These are phyloP conservation scores for Napeogenes inachia DNA, from an alignment of 2,888 invertebrate species.

Conservation along the genomic window DNA sequence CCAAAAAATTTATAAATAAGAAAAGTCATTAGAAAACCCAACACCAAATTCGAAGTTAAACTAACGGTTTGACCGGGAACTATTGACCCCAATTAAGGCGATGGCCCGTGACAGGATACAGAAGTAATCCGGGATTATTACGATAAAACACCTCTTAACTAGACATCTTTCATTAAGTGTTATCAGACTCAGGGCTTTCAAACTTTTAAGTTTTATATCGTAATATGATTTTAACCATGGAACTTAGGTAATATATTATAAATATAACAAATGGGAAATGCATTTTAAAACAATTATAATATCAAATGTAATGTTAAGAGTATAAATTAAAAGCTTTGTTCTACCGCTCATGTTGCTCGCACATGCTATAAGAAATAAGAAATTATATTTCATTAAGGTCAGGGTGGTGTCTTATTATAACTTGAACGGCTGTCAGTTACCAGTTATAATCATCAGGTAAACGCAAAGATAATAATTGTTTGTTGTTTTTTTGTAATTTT, in stretches of 20 bases:
- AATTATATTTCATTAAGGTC: too few species aligned
- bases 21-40: conserved; percentile 15
- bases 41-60: conserved; percentile 38
- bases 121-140: conserved; percentile 71
- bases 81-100: conserved; percentile 71
- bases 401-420: too few species aligned
- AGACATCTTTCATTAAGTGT: conserved; percentile 29
- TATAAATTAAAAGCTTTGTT: too few species aligned
- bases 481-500: too few species aligned
- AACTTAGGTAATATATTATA: too few species aligned
- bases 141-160: conserved; percentile 71
- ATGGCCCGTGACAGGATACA: conserved; percentile 63
- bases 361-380: too few species aligned
- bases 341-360: too few species aligned
- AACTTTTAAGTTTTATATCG: too few species aligned
- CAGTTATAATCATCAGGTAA: too few species aligned
- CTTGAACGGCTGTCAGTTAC: too few species aligned
- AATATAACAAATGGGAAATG: background rate
- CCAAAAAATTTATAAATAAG: background rate
- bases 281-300: background rate
- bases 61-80: conserved; percentile 45
- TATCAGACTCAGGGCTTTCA: conserved; percentile 7
- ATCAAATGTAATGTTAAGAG: background rate
- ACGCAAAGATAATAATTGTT: too few species aligned
- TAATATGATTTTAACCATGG: too few species aligned